Evolutionary conservation across 2,888 invertebrate genomes (phyloP).

Genomic region (Nephrotoma guestfalica): DNA sequence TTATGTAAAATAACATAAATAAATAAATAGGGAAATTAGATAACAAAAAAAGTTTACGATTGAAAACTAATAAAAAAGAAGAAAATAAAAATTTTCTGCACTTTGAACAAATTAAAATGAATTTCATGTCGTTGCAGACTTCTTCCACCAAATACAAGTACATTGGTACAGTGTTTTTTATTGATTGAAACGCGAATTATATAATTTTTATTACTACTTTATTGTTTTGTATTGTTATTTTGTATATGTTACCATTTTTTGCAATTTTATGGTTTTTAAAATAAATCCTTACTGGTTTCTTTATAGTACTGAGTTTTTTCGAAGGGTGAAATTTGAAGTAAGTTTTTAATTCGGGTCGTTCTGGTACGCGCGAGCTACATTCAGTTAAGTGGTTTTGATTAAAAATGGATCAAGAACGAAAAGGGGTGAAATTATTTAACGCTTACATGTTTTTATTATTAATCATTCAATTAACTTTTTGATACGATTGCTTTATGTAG

Average conservation of each 20-base stretch:
- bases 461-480: not conserved
- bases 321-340: not conserved
- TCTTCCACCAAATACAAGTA: not conserved
- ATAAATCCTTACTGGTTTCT: not conserved
- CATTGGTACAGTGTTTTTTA: not conserved
- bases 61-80: not conserved
- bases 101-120: not conserved
- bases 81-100: not conserved
- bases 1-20: not conserved
- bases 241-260: not conserved
- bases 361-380: not conserved
- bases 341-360: not conserved
- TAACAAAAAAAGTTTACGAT: not conserved
- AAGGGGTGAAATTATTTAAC: not conserved
- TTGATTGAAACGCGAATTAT: not conserved
- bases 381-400: not conserved
- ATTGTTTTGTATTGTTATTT: not conserved
- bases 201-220: not conserved
- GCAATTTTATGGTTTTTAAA: not conserved
- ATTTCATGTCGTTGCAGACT: not conserved
- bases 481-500: not conserved
- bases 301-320: not conserved
- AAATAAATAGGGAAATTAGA: not conserved
- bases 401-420: not conserved
- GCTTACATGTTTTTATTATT: not conserved